These are phyloP conservation scores for Panurus biarmicus DNA, from an alignment of 2,113 vertebrate species.

Conservation along the genomic window DNA sequence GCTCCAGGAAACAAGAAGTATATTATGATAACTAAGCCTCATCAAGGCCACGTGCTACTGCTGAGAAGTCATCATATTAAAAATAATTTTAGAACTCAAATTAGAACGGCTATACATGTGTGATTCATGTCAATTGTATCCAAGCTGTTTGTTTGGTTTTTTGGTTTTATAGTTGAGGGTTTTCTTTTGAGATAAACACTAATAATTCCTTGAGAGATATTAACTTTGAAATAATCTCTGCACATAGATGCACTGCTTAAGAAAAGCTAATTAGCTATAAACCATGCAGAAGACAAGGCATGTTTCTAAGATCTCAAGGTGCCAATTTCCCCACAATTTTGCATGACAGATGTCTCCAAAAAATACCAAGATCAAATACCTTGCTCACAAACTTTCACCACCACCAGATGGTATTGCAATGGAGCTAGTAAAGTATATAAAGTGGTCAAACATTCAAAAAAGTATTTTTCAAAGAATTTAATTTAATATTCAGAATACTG, in stretches of 20 bases:
- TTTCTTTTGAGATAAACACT: neutral
- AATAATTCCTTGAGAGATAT: neutral
- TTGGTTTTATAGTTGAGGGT: neutral
- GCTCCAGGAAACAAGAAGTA: neutral
- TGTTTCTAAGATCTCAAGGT: neutral
- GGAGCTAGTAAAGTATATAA: neutral
- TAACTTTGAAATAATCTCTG: neutral
- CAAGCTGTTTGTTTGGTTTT: neutral
- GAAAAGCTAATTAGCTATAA: neutral
- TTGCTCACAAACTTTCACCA: neutral
- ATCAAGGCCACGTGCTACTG: neutral
- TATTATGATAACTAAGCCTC: neutral
- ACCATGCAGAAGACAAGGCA: neutral
- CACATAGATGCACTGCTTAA: neutral
- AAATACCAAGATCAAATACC: neutral
- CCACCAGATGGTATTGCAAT: neutral
- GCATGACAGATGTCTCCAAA: neutral
- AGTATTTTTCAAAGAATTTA: neutral
- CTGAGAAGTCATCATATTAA: neutral
- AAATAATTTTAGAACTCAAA: neutral
- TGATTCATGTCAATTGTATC: neutral
- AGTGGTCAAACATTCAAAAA: neutral
- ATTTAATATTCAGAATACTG: neutral
- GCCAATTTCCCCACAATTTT: neutral
- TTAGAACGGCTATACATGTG: neutral